Conservation (phyloP, 2,797 vertebrate species). For the Loriculus beryllinus region DNA sequence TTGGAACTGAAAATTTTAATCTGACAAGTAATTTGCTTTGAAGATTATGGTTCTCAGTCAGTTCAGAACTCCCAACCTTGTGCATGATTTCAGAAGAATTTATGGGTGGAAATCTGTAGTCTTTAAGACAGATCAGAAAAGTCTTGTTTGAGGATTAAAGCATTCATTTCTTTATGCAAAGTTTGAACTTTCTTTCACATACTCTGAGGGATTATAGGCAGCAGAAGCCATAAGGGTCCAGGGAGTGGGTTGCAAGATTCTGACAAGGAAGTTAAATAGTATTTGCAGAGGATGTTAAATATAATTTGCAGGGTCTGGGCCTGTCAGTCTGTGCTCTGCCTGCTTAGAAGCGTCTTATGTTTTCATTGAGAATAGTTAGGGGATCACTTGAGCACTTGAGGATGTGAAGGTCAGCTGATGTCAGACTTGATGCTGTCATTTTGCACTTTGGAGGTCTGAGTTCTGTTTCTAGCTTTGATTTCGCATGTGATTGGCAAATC, state of each 20-base stretch:
- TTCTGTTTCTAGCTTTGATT: neutral
- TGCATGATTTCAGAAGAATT: slow-evolving; percentile 12
- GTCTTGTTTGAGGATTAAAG: neutral
- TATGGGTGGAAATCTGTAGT: neutral
- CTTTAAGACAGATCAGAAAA: neutral
- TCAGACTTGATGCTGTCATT: neutral
- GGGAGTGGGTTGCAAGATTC: neutral
- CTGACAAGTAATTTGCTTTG: slow-evolving; percentile 49
- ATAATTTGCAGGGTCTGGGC: neutral
- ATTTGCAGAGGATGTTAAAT: neutral
- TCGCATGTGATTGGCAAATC: neutral
- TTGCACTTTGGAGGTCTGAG: neutral
- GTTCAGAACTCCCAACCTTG: neutral
- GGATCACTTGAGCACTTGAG: neutral
- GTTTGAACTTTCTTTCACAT: neutral
- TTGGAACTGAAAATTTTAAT: slow-evolving; percentile 34
- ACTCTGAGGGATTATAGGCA: neutral
- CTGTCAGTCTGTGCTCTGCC: neutral
- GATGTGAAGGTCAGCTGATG: neutral
- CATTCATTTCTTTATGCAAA: neutral
- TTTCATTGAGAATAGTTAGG: neutral
- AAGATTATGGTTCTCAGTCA: slow-evolving; percentile 17
- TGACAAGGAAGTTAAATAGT: neutral
- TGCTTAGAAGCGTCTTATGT: neutral
- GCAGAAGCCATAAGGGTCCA: neutral